Conservation (phyloP, 2,113 vertebrate genomes). For the Nipponia nippon region DNA sequence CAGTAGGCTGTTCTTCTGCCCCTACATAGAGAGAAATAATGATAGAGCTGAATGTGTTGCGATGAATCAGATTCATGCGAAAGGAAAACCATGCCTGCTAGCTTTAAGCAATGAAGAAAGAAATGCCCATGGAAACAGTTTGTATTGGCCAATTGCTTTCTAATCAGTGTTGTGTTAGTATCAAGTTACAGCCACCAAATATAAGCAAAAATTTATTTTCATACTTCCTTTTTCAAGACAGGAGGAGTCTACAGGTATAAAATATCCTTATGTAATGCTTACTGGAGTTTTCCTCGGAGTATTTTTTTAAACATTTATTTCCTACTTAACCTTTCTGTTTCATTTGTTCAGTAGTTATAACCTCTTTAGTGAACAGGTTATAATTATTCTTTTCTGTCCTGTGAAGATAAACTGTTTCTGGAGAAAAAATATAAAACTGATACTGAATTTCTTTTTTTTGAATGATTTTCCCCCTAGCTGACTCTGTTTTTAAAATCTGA, state of each 20-base stretch:
- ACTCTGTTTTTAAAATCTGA: not conserved
- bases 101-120: not conserved
- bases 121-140: conserved; percentile 1
- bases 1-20: not conserved
- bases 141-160: not conserved
- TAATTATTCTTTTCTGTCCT: not conserved
- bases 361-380: not conserved
- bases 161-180: not conserved
- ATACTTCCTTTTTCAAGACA: not conserved
- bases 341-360: not conserved
- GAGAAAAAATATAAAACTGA: not conserved
- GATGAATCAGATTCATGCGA: not conserved
- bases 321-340: not conserved
- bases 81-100: not conserved
- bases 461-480: not conserved
- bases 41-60: not conserved
- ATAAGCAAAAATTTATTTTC: not conserved
- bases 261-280: not conserved
- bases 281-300: not conserved
- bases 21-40: not conserved
- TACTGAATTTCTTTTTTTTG: not conserved
- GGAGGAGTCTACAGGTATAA: not conserved
- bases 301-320: not conserved
- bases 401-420: not conserved
- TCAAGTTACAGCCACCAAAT: not conserved